Percentiles rank a stretch among this genome's conserved stretches.
Evolutionary conservation across 2,888 invertebrate species (phyloP).

Genomic region (Hartigia nigra): DNA sequence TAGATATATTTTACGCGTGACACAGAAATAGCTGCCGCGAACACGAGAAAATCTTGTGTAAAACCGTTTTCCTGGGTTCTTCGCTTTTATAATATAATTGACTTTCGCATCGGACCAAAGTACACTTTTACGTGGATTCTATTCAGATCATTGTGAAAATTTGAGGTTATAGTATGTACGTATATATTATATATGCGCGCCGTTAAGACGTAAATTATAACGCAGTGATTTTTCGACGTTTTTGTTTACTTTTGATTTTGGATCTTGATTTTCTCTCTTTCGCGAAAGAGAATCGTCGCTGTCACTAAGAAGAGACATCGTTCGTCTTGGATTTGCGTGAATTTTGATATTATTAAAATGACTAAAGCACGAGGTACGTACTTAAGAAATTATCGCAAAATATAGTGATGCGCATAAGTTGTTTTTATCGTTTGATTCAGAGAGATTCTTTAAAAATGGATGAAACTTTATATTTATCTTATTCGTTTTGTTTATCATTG

Average conservation of each 20-base stretch:
- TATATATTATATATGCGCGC: background rate
- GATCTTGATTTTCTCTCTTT: background rate
- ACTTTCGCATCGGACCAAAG: background rate
- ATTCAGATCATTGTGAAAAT: background rate
- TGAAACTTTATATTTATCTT: background rate
- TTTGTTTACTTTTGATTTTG: background rate
- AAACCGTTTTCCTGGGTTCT: background rate
- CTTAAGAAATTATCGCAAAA: background rate
- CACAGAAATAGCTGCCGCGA: background rate
- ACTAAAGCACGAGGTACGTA: background rate
- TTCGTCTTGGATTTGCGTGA: background rate
- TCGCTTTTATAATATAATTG: background rate
- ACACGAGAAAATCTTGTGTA: background rate
- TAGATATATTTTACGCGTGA: background rate
- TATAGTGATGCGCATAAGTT: background rate
- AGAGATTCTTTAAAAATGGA: background rate
- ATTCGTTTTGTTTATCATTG: background rate
- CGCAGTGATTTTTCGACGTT: background rate
- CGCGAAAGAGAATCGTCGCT: background rate
- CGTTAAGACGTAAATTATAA: background rate
- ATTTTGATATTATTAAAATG: background rate
- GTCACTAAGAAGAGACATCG: background rate
- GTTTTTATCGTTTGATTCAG: too few species aligned
- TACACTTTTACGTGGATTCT: background rate
- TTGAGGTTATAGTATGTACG: background rate